Percentiles rank a stretch among this genome's conserved stretches.
phyloP scores from a whole-genome alignment of 2,888 invertebrate genomes.

The Tillus elongatus region DNA sequence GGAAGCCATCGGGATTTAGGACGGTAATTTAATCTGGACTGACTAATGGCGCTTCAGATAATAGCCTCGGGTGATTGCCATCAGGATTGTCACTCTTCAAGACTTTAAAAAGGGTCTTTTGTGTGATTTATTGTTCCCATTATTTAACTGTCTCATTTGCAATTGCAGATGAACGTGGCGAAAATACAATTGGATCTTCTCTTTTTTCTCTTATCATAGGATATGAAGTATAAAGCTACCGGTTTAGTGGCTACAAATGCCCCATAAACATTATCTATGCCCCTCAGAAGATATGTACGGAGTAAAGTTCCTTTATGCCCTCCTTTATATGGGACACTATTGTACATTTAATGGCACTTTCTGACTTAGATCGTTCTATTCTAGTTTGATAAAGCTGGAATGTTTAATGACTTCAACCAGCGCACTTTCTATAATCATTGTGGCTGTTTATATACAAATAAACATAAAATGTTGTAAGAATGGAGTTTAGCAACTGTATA shows the following conservation, averaged over 20 bases:
- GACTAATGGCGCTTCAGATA: slow-evolving; percentile 38
- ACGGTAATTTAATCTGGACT: slow-evolving; percentile 36
- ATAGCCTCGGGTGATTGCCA: slow-evolving; percentile 32
- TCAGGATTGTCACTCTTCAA: slow-evolving; percentile 31
- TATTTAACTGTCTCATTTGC: slow-evolving; percentile 36
- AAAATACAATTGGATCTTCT: slow-evolving; percentile 24
- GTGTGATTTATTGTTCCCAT: slow-evolving; percentile 36
- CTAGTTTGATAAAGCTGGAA: neutral
- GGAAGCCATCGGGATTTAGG: slow-evolving; percentile 30
- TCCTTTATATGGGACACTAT: slow-evolving; percentile 25
- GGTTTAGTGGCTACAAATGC: slow-evolving; percentile 32
- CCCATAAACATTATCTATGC: slow-evolving; percentile 35
- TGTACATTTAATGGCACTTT: slow-evolving; percentile 23
- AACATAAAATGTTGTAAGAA: too few relatives aligned
- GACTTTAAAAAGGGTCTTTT: slow-evolving; percentile 32
- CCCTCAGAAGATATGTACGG: slow-evolving; percentile 33
- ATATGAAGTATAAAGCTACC: slow-evolving; percentile 13
- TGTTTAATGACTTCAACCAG: too few relatives aligned
- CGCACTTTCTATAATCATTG: too few relatives aligned
- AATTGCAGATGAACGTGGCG: slow-evolving; percentile 26
- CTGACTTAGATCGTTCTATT: neutral
- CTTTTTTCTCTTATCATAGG: neutral
- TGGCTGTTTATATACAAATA: too few relatives aligned
- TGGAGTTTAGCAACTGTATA: too few relatives aligned
- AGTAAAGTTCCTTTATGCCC: slow-evolving; percentile 31